Conservation (phyloP, 1,140 invertebrate species). For the Bombus superbus region DNA sequence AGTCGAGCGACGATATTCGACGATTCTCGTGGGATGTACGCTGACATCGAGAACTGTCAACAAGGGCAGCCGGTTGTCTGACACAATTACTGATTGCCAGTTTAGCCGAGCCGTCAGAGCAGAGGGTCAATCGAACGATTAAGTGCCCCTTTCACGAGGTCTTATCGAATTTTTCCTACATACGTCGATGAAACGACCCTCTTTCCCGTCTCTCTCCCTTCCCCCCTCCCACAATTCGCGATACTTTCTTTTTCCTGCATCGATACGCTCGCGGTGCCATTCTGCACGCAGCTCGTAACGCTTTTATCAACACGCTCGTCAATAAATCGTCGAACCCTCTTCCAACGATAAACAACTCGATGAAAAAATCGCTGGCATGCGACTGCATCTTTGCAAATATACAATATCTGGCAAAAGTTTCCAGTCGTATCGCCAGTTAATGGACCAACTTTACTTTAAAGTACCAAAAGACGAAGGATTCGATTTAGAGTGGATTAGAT, state of each 20-base stretch:
- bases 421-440: background rate
- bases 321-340: conserved; percentile 63
- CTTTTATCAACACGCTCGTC: conserved; percentile 49
- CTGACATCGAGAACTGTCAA: conserved; percentile 35
- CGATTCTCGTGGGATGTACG: background rate
- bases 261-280: conserved; percentile 2
- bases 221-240: background rate
- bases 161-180: conserved; percentile 40
- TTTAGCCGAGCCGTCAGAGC: conserved; percentile 31
- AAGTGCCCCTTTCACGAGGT: conserved; percentile 22
- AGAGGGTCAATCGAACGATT: conserved; percentile 38
- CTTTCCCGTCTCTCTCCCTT: background rate
- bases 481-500: too few relatives aligned
- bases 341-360: conserved; percentile 41
- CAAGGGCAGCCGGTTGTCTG: conserved; percentile 42
- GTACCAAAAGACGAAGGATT: too few relatives aligned
- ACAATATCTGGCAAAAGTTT: conserved; percentile 1
- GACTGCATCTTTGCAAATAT: background rate
- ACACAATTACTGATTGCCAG: conserved; percentile 51
- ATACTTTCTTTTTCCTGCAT: background rate
- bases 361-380: background rate
- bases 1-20: conserved; percentile 5
- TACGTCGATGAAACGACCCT: background rate
- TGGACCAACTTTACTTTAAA: background rate
- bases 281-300: conserved; percentile 21